Evolutionary conservation across 2,888 invertebrate species (phyloP).

Genomic region (Mythimna ferrago): DNA sequence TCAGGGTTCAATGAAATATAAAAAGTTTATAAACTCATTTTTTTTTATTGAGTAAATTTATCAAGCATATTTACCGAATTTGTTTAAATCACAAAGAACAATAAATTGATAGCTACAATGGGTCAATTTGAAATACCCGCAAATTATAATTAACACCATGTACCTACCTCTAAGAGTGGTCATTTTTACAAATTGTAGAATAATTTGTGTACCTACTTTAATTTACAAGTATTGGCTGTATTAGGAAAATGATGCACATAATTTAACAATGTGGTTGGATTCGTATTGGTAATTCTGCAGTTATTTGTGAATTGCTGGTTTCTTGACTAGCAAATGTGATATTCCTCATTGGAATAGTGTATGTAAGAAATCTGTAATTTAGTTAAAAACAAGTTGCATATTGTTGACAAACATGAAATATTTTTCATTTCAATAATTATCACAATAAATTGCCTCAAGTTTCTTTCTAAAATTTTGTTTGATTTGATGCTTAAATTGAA

Average conservation of each 20-base stretch:
- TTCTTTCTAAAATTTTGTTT: slow-evolving; percentile 71
- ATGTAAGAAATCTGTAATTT: slow-evolving; percentile 72
- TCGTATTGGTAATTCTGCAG: slow-evolving; percentile 61
- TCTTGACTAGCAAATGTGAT: slow-evolving; percentile 77
- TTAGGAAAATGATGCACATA: slow-evolving; percentile 62
- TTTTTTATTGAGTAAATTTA: slow-evolving; percentile 22
- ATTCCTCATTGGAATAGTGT: slow-evolving; percentile 72
- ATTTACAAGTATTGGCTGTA: slow-evolving; percentile 64
- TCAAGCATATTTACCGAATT: slow-evolving; percentile 14
- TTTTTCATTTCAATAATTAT: slow-evolving; percentile 77
- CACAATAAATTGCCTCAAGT: slow-evolving; percentile 84
- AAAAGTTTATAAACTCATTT: slow-evolving; percentile 7
- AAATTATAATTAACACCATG: slow-evolving; percentile 29
- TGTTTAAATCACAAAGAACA: slow-evolving; percentile 4
- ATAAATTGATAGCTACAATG: slow-evolving; percentile 10
- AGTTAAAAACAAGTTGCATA: slow-evolving; percentile 74
- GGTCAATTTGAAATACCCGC: slow-evolving; percentile 23
- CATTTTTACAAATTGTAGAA: slow-evolving; percentile 62
- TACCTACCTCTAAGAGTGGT: slow-evolving; percentile 67
- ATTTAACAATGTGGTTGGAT: slow-evolving; percentile 57
- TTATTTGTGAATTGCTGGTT: slow-evolving; percentile 64
- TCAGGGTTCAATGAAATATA: slow-evolving; percentile 30
- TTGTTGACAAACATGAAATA: slow-evolving; percentile 78
- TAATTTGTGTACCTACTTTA: slow-evolving; percentile 64
- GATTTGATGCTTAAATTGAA: slow-evolving; percentile 25